Evolutionary conservation across 2,797 vertebrate genomes (phyloP), one percentile per base, ranked within the genome.

Genomic region (Lophotriccus pileatus): DNA sequence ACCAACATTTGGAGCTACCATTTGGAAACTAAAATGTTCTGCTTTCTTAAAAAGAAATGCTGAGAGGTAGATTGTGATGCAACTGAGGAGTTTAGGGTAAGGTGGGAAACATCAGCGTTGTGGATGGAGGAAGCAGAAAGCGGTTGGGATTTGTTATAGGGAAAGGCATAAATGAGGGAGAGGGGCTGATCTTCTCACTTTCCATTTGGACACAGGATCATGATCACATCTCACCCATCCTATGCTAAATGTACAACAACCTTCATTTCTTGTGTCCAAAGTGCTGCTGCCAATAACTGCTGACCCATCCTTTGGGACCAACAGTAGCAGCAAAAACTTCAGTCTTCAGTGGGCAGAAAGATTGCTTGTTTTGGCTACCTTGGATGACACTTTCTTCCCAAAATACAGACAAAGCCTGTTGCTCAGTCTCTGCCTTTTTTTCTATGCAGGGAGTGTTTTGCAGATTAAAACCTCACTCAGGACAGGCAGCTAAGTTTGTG

Each of bases 81-180:
- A 58, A 1, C 10, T 14, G 36, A 12, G 27, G 56, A 8, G 14
- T 64, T 89, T 83, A 56, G 46, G 32, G 30, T 39, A 70, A 36
- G 30, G 20, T 59, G n/a, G 23, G 36, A 73, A 92, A 28, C 22
- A 41, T 49, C 9, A 46, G 8, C 0, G 0, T 12, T 1, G 5
- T 32, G 14, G 12, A 20, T 4, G 5, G 10, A 7, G 1, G 6
- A 74, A 50, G 10, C 44, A 21, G 27, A 64, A 79, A 85, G 20
- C 0, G 1, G 10, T 19, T 52, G 30, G 11, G 18, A 46, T 53
- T 46, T 79, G 8, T 80, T 75, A 34, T 18, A 46, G 13, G 8
- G 7, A 83, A 74, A 24, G 9, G 13, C 6, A 67, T 83, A 73
- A 32, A 67, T 56, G 37, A 77, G 56, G 8, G 10, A 6, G 1